Evolutionary conservation across 2,113 vertebrate species (phyloP).

Genomic region (Macroglossus sobrinus): DNA sequence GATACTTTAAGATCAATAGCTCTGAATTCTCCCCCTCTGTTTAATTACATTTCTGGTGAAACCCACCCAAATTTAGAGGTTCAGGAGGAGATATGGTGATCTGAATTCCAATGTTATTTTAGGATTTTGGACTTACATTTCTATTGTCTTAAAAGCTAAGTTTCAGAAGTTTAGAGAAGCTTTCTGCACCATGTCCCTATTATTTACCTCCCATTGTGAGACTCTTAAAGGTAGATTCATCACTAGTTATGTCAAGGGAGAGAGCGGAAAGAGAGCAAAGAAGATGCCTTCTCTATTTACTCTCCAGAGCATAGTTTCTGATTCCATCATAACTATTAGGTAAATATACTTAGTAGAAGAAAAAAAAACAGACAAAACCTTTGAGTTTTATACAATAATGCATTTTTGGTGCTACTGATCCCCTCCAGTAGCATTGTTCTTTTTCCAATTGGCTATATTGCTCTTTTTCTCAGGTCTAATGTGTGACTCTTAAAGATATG

Average conservation of each 20-base stretch:
- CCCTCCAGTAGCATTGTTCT: background rate
- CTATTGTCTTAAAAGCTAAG: conserved; percentile 23
- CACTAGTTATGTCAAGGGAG: conserved; percentile 1
- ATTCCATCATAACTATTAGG: background rate
- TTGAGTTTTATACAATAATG: background rate
- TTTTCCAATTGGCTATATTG: background rate
- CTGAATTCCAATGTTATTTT: conserved; percentile 24
- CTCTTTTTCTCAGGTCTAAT: conserved; percentile 1
- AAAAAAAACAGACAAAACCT: background rate
- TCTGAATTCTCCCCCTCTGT: conserved; percentile 18
- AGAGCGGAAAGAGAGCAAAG: background rate
- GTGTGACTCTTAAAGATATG: background rate
- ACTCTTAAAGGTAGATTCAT: background rate
- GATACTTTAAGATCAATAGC: conserved; percentile 49
- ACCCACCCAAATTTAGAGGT: background rate
- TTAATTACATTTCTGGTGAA: background rate
- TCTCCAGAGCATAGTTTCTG: background rate
- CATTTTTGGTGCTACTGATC: background rate
- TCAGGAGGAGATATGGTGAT: background rate
- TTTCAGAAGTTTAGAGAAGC: conserved; percentile 37
- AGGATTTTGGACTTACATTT: background rate
- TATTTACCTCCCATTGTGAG: conserved; percentile 5
- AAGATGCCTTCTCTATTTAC: background rate
- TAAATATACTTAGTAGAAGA: conserved; percentile 28
- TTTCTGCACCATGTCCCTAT: background rate